Evolutionary conservation across 2,113 vertebrate species (phyloP).

Genomic region (Phylloscopus whistleri): DNA sequence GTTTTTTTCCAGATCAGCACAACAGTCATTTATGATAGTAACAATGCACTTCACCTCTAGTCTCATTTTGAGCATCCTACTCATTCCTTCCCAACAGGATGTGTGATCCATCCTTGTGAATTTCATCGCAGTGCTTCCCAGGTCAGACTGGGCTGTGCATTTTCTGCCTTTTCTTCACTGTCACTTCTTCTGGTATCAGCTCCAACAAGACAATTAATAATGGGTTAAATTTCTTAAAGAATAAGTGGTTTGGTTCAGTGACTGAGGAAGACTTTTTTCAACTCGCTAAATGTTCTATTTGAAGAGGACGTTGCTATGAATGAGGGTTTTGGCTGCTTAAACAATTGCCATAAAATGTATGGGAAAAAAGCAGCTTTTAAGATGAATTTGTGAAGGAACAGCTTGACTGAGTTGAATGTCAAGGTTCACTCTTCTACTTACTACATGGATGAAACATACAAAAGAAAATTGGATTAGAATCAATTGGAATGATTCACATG

Average conservation of each 20-base stretch:
- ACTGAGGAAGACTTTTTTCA: not conserved
- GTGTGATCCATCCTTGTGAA: not conserved
- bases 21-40: not conserved
- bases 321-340: not conserved
- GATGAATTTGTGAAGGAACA: not conserved
- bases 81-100: not conserved
- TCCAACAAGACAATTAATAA: not conserved
- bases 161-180: not conserved
- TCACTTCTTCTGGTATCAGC: not conserved
- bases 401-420: not conserved
- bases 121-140: not conserved
- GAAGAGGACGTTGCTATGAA: not conserved
- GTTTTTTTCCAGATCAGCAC: rapidly evolving
- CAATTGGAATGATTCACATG: not conserved
- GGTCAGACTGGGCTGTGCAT: not conserved
- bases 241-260: not conserved
- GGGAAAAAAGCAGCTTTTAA: not conserved
- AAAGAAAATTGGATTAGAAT: not conserved
- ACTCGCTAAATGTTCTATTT: not conserved
- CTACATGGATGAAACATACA: not conserved
- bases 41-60: not conserved
- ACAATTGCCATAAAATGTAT: not conserved
- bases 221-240: not conserved
- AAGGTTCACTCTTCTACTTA: not conserved
- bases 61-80: not conserved